These are phyloP conservation scores for Sanderia malayensis DNA, from an alignment of 30 jellyfish, hydroid and myxozoan species.

Conservation along the genomic window DNA sequence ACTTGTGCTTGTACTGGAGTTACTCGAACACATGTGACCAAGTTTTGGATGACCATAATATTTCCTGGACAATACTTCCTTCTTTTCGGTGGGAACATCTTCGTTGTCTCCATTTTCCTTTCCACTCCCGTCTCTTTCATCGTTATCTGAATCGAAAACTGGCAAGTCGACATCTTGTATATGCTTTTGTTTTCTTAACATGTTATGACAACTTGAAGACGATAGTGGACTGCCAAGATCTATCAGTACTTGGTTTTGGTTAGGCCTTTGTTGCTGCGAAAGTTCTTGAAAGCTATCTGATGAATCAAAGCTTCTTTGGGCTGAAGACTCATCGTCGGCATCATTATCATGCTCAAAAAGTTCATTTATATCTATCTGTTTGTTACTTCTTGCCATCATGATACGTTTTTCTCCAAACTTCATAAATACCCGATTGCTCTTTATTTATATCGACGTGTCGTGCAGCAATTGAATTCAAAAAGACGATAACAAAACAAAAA, in stretches of 20 bases:
- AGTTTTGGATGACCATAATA: constrained; percentile 16
- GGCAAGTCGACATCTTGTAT: neutral
- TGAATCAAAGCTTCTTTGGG: neutral
- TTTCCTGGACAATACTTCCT: neutral
- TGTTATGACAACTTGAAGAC: neutral
- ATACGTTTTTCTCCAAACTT: no score
- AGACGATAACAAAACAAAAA: no score
- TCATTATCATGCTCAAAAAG: neutral
- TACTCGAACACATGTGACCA: constrained; percentile 34
- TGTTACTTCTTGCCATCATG: neutral
- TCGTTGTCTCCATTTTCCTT: neutral
- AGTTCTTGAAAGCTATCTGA: neutral
- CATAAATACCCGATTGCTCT: no score
- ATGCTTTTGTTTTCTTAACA: neutral
- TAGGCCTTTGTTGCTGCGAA: neutral
- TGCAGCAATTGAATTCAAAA: no score
- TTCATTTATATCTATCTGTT: neutral
- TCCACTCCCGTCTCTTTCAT: neutral
- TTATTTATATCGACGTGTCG: no score
- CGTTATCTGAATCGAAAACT: neutral
- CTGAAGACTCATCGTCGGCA: neutral
- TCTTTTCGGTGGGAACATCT: no score
- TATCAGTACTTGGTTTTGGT: neutral
- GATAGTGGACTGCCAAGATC: neutral
- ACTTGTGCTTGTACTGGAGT: constrained; percentile 54